Conservation (phyloP, 2,888 invertebrate species). For the Thymelicus lineola region DNA sequence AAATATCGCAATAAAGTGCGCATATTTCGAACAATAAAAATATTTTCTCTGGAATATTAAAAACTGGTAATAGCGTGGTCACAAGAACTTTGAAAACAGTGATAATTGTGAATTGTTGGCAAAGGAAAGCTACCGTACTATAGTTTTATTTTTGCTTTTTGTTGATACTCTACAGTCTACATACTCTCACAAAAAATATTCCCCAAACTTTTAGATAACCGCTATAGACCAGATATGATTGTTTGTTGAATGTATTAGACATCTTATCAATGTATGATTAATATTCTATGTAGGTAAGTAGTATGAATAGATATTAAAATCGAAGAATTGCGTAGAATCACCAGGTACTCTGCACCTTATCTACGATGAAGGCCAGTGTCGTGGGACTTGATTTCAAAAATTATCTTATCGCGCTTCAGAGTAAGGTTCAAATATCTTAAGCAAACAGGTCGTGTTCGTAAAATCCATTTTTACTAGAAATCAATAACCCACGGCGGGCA, state of each 20-base stretch:
- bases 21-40: constrained; percentile 32
- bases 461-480: constrained; percentile 19
- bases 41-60: constrained; percentile 29
- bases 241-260: no score
- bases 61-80: constrained; percentile 21
- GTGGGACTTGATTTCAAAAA: constrained; percentile 69
- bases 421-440: constrained; percentile 68
- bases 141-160: constrained; percentile 3
- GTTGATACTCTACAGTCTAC: not conserved
- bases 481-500: constrained; percentile 18
- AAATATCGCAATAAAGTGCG: constrained; percentile 45
- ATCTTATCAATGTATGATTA: no score
- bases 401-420: constrained; percentile 68
- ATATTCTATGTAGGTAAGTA: no score
- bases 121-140: constrained; percentile 2
- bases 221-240: not conserved
- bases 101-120: constrained; percentile 6
- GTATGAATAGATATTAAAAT: no score
- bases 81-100: constrained; percentile 27
- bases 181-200: not conserved
- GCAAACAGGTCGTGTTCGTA: constrained; percentile 54
- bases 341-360: constrained; percentile 59
- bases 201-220: constrained; percentile 20
- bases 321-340: constrained; percentile 37
- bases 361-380: constrained; percentile 62